Percentiles rank a stretch among this genome's conserved stretches.
phyloP scores from a whole-genome alignment of 2,113 vertebrate genomes.

The Heterocephalus glaber region DNA sequence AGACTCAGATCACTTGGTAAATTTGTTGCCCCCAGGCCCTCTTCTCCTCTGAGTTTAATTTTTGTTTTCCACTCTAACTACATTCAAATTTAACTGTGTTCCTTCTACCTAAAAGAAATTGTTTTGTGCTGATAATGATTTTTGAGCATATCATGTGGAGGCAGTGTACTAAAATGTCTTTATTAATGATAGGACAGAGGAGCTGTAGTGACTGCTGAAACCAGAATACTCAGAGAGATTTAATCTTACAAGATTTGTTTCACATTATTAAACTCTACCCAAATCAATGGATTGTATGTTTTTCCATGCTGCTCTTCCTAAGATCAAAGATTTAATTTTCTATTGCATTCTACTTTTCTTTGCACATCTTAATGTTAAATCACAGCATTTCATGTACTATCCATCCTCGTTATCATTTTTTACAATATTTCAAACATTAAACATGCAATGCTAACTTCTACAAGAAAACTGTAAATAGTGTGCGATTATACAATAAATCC shows the following conservation, averaged over 20 bases:
- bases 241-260: not conserved
- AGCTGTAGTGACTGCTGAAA: not conserved
- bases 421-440: not conserved
- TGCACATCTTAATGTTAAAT: not conserved
- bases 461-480: not conserved
- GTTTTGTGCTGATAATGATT: not conserved
- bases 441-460: not conserved
- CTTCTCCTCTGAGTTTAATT: not conserved
- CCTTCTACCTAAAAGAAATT: not conserved
- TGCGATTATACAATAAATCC: conserved; percentile 5
- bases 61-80: not conserved
- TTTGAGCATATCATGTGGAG: not conserved
- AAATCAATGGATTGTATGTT: not conserved
- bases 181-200: not conserved
- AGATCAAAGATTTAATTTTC: not conserved
- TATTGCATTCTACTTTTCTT: not conserved
- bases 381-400: not conserved
- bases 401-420: not conserved
- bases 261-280: not conserved
- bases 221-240: not conserved
- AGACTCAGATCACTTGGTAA: not conserved
- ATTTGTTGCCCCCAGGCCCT: not conserved
- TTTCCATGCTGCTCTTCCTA: not conserved
- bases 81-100: not conserved
- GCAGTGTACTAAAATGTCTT: not conserved